Evolutionary conservation across 35 echinoderm and acorn worm species (phyloP), one percentile per base, ranked within the genome.

Genomic region (Eucidaris tribuloides): DNA sequence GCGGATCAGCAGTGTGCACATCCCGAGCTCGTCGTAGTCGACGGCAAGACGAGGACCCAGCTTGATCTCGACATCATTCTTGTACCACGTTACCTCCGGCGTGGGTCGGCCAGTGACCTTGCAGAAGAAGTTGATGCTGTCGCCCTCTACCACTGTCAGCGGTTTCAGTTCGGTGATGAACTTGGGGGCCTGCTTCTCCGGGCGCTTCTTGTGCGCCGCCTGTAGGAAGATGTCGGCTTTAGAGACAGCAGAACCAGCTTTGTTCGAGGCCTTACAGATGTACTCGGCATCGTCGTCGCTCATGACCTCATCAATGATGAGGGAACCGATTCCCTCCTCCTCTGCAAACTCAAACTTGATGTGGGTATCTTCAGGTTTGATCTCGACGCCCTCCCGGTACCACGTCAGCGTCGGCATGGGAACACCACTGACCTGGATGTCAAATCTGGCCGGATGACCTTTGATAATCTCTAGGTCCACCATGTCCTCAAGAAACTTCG

Each of bases 231-330:
- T 79, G 42, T 99, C 91, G 2, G 90, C 90, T 72, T 86, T 93
- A 3, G 96, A 90, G 20, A 93, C 80, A 64, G 96, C 91, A 46
- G 93, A 87, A 22, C 96, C 96, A 15, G 80, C 86, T 56, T 85
- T 89, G 45, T 99, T 99, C 35, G 87, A 81, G 23, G 96, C 96
- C 48, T 93, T 93, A 65, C 96, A 99, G n/a, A 87, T 87, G 33
- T 99, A 99, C 43, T 93, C 91, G 48, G 96, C 96, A 84, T 99
- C 96, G 66, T 99, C 96, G 40, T 92, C 83, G 58, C 77, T 66
- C 14, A 13, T 68, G 48, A 92, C 88, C 55, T 93, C 96, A 45
- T 86, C 78, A 24, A 99, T 93, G 42, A 90, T 90, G 14, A 99
- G 62, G 27, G 86, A 93, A 46, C 83, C 83, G 42, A 93, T 80